Evolutionary conservation across 2,888 invertebrate species (phyloP).

Genomic region (Azorinus chamasolen): DNA sequence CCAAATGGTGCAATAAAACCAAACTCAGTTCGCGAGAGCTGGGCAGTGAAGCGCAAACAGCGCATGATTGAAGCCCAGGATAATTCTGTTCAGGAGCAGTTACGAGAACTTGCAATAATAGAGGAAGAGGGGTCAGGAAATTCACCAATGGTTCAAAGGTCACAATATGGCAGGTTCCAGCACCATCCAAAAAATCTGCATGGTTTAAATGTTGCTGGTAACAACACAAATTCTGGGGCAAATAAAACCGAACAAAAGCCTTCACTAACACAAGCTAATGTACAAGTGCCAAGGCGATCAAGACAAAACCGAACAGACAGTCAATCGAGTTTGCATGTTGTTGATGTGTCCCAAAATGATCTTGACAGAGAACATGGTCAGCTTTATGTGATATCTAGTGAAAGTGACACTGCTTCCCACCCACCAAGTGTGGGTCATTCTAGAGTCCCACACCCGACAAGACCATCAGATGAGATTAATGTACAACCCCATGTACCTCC

Average conservation of each 20-base stretch:
- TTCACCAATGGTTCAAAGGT: constrained; percentile 4
- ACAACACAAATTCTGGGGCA: background rate
- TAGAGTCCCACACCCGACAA: constrained; percentile 14
- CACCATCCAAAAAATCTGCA: constrained; percentile 13
- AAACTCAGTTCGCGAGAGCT: constrained; percentile 60
- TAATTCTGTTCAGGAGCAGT: constrained; percentile 74
- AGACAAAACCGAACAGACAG: background rate
- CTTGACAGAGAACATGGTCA: constrained; percentile 42
- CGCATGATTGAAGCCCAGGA: constrained; percentile 71
- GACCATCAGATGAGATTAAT: constrained; percentile 26
- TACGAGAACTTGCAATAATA: constrained; percentile 77
- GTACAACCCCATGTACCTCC: too few species aligned
- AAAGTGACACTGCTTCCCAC: constrained; percentile 3
- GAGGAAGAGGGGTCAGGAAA: constrained; percentile 74
- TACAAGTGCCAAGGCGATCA: too few species aligned
- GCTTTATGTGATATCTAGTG: constrained; percentile 56
- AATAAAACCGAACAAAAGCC: background rate
- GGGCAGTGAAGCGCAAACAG: constrained; percentile 69
- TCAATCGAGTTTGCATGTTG: constrained; percentile 23
- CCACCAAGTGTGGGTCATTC: background rate
- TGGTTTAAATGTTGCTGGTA: constrained; percentile 23
- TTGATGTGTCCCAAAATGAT: constrained; percentile 60
- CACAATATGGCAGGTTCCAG: constrained; percentile 1
- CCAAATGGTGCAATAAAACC: constrained; percentile 69
- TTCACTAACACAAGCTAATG: too few species aligned